Percentiles rank a stretch among this genome's conserved stretches.
phyloP scores from a whole-genome alignment of 2,888 invertebrate genomes.

The Hirtodrosophila confusa region DNA sequence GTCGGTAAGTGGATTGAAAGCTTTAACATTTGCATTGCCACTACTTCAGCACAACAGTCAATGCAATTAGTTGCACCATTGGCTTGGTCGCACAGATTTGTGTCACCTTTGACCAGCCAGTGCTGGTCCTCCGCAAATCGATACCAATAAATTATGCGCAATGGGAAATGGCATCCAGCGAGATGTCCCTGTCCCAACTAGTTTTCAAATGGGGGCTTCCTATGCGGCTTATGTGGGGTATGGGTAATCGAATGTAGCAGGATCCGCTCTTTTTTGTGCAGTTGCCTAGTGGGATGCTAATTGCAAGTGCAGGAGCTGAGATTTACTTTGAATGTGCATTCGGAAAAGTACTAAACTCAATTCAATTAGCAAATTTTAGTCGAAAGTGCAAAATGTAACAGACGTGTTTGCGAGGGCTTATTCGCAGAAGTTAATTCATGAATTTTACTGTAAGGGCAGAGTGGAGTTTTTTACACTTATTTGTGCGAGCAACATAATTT shows the following conservation, averaged over 20 bases:
- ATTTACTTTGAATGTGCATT: constrained; percentile 1
- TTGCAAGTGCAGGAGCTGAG: background rate
- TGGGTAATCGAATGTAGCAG: constrained; percentile 38
- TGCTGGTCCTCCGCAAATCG: constrained; percentile 41
- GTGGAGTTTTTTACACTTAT: too few species aligned
- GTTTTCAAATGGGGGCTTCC: constrained; percentile 3
- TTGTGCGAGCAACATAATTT: too few species aligned
- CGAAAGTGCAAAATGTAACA: background rate
- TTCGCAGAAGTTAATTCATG: too few species aligned
- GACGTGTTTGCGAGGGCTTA: too few species aligned
- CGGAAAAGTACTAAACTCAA: too few species aligned
- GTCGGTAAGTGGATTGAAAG: constrained; percentile 81
- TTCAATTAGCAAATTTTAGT: too few species aligned
- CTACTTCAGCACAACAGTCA: constrained; percentile 25
- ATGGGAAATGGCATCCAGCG: constrained; percentile 41
- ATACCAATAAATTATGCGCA: constrained; percentile 62
- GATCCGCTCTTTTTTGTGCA: background rate
- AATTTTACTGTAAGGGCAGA: too few species aligned
- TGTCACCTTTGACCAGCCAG: constrained; percentile 44
- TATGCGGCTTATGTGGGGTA: constrained; percentile 4
- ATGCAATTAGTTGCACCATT: constrained; percentile 55
- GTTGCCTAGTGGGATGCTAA: background rate
- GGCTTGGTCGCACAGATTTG: constrained; percentile 36
- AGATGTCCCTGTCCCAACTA: constrained; percentile 6
- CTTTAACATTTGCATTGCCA: constrained; percentile 25